Evolutionary conservation across 2,797 vertebrate species (phyloP), one percentile per base, ranked within the genome.

Genomic region (Lagothrix lagotricha): DNA sequence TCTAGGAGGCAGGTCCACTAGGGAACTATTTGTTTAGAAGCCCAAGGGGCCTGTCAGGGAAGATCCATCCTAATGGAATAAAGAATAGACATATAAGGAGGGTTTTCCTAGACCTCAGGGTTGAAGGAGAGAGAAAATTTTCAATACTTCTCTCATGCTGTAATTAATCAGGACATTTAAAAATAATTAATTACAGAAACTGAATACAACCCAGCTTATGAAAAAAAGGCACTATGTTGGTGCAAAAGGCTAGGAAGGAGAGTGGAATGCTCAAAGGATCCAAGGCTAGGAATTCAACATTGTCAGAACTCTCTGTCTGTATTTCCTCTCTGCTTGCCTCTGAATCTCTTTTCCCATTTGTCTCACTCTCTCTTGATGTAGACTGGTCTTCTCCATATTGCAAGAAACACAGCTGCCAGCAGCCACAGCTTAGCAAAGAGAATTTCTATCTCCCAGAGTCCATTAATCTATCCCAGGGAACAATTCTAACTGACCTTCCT

Each of bases 401-500:
- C 36, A 92, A 52, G 48, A 79, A 52, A 93, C 33, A 46, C 41
- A 75, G 58, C 64, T 90, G 15, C 19, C 80, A 92, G 67, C 33
- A 89, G 11, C 15, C 61, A 88, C 22, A 94, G 67, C 30, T 92
- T 94, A 75, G 14, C 30, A 77, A 75, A 83, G 50, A 84, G 22
- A 72, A 83, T 39, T 86, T 91, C 17, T 57, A 1, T 72, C 36
- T 95, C 48, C 36, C 39, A 87, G 75, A 80, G 39, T 90, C 44
- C 41, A 44, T 48, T 72, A 9, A 67, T 89, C 28, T 94, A 70
- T 79, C 14, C 28, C 24, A 90, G 54, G 22, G 20, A 92, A 87
- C 24, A 92, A 79, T 96, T 88, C 28, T 90, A n/a, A 72, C 58
- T 97, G 61, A 26, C 64, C 39, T 94, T 90, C 93, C 50, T 90